Percentiles rank a stretch among this genome's conserved stretches.
phyloP scores from a whole-genome alignment of 2,113 vertebrate species.

The Mastomys coucha region DNA sequence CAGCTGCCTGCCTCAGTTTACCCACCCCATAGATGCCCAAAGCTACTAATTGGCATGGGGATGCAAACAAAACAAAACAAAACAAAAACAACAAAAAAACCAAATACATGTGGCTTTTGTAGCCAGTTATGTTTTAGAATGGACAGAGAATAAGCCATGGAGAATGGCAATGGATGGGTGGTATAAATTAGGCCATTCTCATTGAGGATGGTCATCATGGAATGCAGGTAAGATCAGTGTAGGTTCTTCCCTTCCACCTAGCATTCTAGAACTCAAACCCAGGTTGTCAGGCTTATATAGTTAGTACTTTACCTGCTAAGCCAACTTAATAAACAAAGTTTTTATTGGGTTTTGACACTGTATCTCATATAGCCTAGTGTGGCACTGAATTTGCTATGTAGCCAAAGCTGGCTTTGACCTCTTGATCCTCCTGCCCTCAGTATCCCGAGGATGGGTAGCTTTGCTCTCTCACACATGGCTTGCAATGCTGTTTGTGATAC shows the following conservation, averaged over 20 bases:
- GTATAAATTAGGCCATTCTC: not conserved
- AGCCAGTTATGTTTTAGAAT: not conserved
- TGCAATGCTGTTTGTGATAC: not conserved
- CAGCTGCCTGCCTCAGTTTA: too few species aligned
- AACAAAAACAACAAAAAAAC: not conserved
- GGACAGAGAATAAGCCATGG: not conserved
- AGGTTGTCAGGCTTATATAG: too few species aligned
- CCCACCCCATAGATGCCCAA: too few species aligned
- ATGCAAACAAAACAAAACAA: not conserved
- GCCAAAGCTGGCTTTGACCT: not conserved
- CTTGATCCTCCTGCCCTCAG: not conserved
- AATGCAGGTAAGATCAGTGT: not conserved
- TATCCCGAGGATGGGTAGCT: not conserved
- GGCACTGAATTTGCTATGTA: not conserved
- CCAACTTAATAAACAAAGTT: not conserved
- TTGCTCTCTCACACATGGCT: not conserved
- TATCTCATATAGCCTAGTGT: not conserved
- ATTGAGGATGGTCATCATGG: not conserved
- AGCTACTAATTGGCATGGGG: not conserved
- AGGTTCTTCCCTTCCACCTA: too few species aligned
- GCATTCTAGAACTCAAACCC: too few species aligned
- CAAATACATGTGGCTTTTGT: not conserved
- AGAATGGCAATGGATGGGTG: not conserved
- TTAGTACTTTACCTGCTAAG: not conserved
- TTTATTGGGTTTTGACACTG: not conserved